These are phyloP conservation scores for Erpornis zantholeuca DNA, from an alignment of 2,113 vertebrate genomes.

Conservation along the genomic window DNA sequence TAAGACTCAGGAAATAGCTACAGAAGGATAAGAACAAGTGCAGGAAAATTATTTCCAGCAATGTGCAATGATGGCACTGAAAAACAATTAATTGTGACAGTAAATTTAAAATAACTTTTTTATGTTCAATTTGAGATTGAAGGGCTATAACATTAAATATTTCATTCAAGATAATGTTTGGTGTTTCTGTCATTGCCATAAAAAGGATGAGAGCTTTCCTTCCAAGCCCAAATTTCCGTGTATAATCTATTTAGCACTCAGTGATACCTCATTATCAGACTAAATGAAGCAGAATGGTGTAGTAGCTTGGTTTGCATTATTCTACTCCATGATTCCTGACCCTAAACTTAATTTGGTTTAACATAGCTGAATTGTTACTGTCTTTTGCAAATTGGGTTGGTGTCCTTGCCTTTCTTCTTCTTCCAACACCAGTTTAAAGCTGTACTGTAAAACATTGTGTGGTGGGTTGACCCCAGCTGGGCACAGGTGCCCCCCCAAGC, in stretches of 20 bases:
- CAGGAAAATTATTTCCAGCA: background rate
- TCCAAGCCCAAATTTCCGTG: background rate
- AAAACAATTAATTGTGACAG: background rate
- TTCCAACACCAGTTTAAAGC: background rate
- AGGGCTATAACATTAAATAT: background rate
- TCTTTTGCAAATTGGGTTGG: background rate
- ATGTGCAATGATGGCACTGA: background rate
- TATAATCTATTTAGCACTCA: constrained; percentile 1
- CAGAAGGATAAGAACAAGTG: background rate
- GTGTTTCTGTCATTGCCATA: background rate
- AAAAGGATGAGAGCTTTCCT: background rate
- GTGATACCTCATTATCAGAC: background rate
- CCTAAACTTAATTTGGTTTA: background rate
- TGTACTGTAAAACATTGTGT: background rate
- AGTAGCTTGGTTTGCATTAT: background rate
- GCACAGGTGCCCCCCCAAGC: background rate
- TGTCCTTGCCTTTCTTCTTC: background rate
- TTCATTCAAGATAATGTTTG: background rate
- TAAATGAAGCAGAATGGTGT: constrained; percentile 7
- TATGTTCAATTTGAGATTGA: background rate
- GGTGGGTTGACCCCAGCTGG: background rate
- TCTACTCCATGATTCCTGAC: background rate
- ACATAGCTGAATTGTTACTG: background rate
- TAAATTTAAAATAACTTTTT: background rate
- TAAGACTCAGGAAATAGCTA: constrained; percentile 13